These are phyloP conservation scores for Cyrtonyx montezumae DNA, from an alignment of 2,113 vertebrate genomes.

Conservation along the genomic window DNA sequence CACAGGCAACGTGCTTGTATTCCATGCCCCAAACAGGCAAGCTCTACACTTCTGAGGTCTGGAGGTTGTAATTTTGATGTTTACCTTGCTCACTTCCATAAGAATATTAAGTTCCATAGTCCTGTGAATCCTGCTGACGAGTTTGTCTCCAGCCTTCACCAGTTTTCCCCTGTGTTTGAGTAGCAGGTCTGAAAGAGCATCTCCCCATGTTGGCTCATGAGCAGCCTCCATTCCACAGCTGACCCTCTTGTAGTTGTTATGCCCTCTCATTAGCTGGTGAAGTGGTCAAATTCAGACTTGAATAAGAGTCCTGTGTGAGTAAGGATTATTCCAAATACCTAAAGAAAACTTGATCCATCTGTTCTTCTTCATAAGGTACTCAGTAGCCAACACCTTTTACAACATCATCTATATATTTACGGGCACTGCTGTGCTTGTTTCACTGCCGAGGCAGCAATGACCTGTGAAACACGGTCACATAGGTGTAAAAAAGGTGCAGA, in stretches of 20 bases:
- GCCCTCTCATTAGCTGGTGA: neutral
- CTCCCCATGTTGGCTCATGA: neutral
- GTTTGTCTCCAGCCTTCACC: neutral
- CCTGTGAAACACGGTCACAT: neutral
- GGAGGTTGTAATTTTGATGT: neutral
- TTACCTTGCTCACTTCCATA: neutral
- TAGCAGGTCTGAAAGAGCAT: neutral
- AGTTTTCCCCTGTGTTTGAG: neutral
- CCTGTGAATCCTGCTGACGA: neutral
- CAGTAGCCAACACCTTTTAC: neutral
- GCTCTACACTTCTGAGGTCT: neutral
- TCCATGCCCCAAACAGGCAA: neutral
- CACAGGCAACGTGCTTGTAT: neutral
- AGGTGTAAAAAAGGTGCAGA: neutral
- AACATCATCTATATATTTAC: neutral
- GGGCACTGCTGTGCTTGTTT: no score
- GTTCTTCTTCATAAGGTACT: neutral
- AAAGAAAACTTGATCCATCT: neutral
- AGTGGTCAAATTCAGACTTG: neutral
- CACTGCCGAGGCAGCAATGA: neutral
- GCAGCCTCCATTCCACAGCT: neutral
- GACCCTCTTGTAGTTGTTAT: neutral
- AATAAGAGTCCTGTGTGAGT: neutral
- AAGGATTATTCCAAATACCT: neutral
- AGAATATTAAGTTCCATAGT: neutral